Evolutionary conservation across 2,797 vertebrate genomes (phyloP).

Genomic region (Balearica regulorum): DNA sequence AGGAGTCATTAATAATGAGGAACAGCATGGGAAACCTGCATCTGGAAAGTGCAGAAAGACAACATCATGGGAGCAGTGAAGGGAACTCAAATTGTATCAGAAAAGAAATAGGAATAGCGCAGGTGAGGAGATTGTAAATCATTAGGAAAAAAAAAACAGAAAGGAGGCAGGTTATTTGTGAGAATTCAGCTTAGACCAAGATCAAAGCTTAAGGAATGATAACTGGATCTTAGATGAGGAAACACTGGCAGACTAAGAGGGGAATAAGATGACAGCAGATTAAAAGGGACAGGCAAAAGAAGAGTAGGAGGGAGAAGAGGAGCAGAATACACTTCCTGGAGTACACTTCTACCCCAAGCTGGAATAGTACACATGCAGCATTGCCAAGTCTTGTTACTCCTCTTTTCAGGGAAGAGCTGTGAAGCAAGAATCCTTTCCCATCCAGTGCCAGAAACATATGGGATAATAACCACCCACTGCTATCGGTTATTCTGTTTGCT

Average conservation of each 20-base stretch:
- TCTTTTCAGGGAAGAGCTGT: background rate
- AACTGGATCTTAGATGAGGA: background rate
- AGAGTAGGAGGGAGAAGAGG: background rate
- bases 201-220: background rate
- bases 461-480: background rate
- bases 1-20: background rate
- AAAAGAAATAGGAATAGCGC: background rate
- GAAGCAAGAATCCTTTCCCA: background rate
- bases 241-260: background rate
- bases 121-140: background rate
- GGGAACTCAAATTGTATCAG: background rate
- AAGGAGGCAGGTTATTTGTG: background rate
- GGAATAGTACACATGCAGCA: background rate
- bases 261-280: background rate
- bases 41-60: background rate
- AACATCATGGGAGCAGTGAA: background rate
- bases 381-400: background rate
- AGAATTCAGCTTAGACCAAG: background rate
- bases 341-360: background rate
- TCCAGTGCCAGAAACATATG: background rate
- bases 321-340: background rate
- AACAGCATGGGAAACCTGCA: background rate
- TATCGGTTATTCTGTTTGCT: background rate
- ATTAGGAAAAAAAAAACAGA: background rate
- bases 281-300: background rate